Evolutionary conservation across 2,113 vertebrate species (phyloP).

Genomic region (Tupaia tana): DNA sequence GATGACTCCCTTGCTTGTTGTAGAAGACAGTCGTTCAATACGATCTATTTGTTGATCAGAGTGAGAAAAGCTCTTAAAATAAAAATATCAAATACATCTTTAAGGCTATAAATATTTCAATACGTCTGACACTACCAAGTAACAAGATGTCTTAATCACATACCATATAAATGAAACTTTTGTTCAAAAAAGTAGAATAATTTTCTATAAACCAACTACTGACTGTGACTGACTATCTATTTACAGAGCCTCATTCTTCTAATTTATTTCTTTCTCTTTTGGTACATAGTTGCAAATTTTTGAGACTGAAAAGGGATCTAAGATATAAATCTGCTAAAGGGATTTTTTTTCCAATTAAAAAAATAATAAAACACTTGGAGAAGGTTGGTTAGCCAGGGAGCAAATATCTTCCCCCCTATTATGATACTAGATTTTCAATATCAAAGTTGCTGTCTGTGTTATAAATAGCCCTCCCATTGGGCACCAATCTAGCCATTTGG

Average conservation of each 20-base stretch:
- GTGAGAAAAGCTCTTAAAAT: background rate
- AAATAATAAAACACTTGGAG: background rate
- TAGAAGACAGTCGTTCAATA: background rate
- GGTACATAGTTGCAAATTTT: background rate
- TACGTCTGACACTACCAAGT: background rate
- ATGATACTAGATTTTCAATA: slow-evolving; percentile 15
- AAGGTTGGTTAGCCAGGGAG: background rate
- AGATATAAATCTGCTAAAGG: background rate
- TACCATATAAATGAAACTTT: background rate
- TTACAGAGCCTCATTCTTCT: background rate
- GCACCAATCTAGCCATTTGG: background rate
- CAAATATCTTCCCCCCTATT: background rate
- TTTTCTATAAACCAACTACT: background rate
- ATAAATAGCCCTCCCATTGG: background rate
- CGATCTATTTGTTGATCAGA: background rate
- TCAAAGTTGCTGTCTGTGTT: background rate
- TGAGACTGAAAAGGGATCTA: background rate
- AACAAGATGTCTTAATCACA: background rate
- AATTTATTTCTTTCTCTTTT: background rate
- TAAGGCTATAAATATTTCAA: background rate
- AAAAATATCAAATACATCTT: slow-evolving; percentile 8
- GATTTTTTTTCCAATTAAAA: background rate
- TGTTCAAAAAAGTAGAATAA: background rate
- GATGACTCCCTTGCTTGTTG: background rate
- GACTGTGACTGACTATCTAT: background rate